Evolutionary conservation across 2,113 vertebrate genomes (phyloP).

Genomic region (Callipepla squamata): DNA sequence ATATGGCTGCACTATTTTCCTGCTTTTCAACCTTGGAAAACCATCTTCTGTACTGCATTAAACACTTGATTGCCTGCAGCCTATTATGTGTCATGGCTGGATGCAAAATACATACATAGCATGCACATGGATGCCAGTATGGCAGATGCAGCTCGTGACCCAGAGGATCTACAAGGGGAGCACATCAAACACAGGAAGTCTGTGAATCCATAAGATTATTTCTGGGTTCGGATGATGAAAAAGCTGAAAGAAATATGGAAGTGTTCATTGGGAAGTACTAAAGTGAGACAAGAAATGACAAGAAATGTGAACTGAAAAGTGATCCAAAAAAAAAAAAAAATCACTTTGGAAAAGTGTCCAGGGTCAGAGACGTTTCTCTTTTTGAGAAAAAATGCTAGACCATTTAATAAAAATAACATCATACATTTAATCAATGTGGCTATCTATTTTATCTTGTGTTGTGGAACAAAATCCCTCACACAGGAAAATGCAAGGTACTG

Average conservation of each 20-base stretch:
- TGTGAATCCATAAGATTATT: background rate
- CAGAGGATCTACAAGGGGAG: background rate
- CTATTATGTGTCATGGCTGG: fast-evolving
- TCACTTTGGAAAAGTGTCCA: background rate
- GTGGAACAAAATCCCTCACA: background rate
- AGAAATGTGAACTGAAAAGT: background rate
- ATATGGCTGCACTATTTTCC: background rate
- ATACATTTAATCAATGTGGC: fast-evolving
- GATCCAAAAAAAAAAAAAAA: background rate
- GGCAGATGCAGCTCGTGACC: fast-evolving
- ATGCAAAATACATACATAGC: fast-evolving
- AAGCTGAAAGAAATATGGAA: background rate
- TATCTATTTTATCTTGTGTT: background rate
- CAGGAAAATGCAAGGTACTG: background rate
- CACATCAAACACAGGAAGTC: fast-evolving
- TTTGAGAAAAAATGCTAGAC: background rate
- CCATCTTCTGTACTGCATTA: fast-evolving
- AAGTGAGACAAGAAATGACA: background rate
- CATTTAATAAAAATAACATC: background rate
- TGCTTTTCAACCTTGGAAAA: background rate
- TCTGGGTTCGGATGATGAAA: background rate
- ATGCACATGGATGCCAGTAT: background rate
- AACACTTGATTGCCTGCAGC: background rate
- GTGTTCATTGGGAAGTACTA: background rate
- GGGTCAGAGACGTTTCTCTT: background rate